These are phyloP conservation scores for Drosophila quinaria DNA, from an alignment of 2,888 invertebrate genomes.

Conservation along the genomic window DNA sequence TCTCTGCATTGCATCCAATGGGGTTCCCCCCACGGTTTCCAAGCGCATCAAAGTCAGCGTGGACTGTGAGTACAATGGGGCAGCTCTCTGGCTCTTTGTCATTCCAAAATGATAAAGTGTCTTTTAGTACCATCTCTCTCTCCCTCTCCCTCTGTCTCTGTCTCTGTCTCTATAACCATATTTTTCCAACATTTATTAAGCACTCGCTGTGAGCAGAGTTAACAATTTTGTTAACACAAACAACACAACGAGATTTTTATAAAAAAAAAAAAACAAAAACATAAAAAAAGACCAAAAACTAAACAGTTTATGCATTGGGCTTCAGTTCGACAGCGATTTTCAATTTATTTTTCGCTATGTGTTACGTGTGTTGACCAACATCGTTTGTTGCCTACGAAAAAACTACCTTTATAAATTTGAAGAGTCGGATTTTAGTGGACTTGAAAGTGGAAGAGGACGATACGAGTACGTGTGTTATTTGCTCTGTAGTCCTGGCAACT, in stretches of 20 bases:
- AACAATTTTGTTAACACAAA: constrained; percentile 32
- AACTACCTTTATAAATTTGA: constrained; percentile 34
- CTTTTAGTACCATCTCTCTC: constrained; percentile 5
- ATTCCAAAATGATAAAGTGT: constrained; percentile 55
- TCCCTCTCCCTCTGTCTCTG: background rate
- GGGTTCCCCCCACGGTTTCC: constrained; percentile 96
- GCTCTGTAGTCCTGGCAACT: constrained; percentile 45
- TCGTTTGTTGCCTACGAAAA: constrained; percentile 41
- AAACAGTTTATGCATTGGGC: constrained; percentile 31
- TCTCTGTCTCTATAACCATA: constrained; percentile 15
- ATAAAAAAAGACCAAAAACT: constrained; percentile 31
- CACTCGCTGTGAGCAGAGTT: constrained; percentile 30
- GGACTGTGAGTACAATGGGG: constrained; percentile 92
- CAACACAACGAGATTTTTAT: constrained; percentile 14
- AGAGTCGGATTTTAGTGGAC: constrained; percentile 11
- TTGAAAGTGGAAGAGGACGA: constrained; percentile 1
- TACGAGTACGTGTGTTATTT: constrained; percentile 33
- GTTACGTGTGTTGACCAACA: constrained; percentile 36
- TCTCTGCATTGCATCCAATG: constrained; percentile 95
- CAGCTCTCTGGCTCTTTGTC: constrained; percentile 36
- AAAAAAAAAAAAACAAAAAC: constrained; percentile 28
- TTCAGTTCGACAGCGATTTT: constrained; percentile 40
- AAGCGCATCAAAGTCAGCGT: constrained; percentile 97
- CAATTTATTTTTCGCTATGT: constrained; percentile 65
- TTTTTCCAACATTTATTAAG: constrained; percentile 31